Base-by-base conservation (phyloP, 2,888 invertebrate genomes). In the Atethmia centrago region DNA sequence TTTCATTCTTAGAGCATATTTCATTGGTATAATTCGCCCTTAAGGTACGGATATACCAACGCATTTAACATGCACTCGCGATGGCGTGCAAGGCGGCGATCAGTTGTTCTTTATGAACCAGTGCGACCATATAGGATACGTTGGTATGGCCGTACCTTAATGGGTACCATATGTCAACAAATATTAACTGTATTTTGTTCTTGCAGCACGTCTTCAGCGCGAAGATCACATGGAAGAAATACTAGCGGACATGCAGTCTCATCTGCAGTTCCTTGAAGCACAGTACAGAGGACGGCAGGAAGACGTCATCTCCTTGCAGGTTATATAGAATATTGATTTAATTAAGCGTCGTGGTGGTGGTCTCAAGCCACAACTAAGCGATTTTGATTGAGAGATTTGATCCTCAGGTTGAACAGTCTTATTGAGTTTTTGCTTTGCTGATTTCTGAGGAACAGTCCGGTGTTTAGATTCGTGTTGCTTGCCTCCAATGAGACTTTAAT, bases 251-350 rank as follows among this genome's bases (percentile, higher is more conserved):
- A 64, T 85, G 87, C 97, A 98, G 89, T 97, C 98, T 75, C 97
- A 98, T 78, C 94, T 98, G 61, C 97, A 98, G 90, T 98, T 98
- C 90, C 94, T 98, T 59, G 98, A 98, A 90, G 97, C 98, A 28
- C 97, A 98, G 95, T 98, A 98, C 92, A 96, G 98, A 36, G 97
- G 97, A 7, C 96, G 98, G 19, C 98, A 98, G 89, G 98, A 98
- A 91, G 98, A 98, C 90, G 97, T 98, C 12, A 97, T 97, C 78
- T 94, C 97, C 73, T 93, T 93, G 21, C 90, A 93, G 90, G 93
- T 93, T 71, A 45, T 16, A 19, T 28, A 28, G 4, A 21, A 14
- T 28, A n/a, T 16, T 72, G 10, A 42, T 53, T 71, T 1, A 40
- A 40, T 21, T 21, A 10, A 49, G 36, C 10, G 3, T 36, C 16